Conservation (phyloP, 2,888 invertebrate species). For the Leptopilina myrica region DNA sequence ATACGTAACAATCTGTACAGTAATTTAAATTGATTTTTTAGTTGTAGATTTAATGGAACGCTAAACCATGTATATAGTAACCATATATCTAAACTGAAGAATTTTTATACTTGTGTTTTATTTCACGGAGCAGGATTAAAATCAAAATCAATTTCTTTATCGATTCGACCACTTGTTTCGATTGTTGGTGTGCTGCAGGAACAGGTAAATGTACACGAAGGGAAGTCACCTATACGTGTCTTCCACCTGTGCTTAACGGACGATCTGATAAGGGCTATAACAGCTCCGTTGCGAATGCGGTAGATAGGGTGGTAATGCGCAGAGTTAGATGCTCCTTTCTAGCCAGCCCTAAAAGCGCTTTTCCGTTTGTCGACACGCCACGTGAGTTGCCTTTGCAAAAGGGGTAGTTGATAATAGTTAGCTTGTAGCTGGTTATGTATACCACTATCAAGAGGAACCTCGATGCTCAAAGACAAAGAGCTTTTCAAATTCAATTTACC, state of each 20-base stretch:
- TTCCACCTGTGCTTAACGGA: constrained; percentile 67
- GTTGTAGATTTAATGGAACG: too few species aligned
- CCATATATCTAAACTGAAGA: too few species aligned
- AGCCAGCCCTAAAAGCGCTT: constrained; percentile 65
- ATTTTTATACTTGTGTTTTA: too few species aligned
- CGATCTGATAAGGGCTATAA: constrained; percentile 67
- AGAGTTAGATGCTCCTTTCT: constrained; percentile 71
- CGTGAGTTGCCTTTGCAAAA: constrained; percentile 45
- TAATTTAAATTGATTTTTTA: too few species aligned
- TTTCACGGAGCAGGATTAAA: not conserved
- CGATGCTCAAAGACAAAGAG: constrained; percentile 13
- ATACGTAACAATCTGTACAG: too few species aligned
- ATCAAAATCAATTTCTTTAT: constrained; percentile 12
- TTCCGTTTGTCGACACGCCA: constrained; percentile 63
- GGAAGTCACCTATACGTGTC: constrained; percentile 51
- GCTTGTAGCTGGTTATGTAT: not conserved
- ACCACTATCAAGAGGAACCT: not conserved
- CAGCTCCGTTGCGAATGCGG: constrained; percentile 59
- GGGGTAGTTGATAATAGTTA: not conserved
- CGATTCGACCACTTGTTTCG: constrained; percentile 32
- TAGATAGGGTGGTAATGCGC: constrained; percentile 62
- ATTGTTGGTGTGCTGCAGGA: not conserved
- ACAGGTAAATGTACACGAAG: not conserved
- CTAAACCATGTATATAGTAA: too few species aligned
- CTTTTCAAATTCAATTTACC: not conserved